Evolutionary conservation across 2,797 vertebrate species (phyloP), one percentile per base, ranked within the genome.

Genomic region (Geotrypetes seraphini): DNA sequence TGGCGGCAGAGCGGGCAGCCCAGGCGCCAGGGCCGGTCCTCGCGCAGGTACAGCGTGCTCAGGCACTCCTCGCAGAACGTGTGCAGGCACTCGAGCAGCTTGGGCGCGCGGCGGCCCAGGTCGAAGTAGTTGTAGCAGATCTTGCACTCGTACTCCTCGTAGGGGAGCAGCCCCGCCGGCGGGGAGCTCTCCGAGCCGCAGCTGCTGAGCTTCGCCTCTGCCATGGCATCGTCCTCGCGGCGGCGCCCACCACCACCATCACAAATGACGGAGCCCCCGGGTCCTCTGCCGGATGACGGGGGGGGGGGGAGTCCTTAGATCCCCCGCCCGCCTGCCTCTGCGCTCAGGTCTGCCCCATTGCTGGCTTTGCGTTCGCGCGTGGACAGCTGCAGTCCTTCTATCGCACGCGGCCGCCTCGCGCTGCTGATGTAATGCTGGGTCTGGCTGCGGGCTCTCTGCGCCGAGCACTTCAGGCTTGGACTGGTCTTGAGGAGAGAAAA

Each of bases 101-200:
- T 93, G 9, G 91, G 91, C 26, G 90, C 89, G 35, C 90, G 83
- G 28, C 90, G 85, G 66, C 86, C 91, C 63, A 81, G 75, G 78
- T 95, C 91, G 73, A 93, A 96, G 43, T 90, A 92, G 69, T 93
- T 95, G 72, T 95, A 95, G 65, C 92, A 96, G 61, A 96, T 93
- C 57, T 95, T 94, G 65, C 92, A 95, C 49, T 95, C 91, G 63
- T 87, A 91, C 62, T 93, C 92, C 71, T 95, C 91, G 24, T 85
- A 87, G 31, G 81, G 78, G 14, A 58, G 31, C n/a, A 40, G 36
- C n/a, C 12, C 23, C 15, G 9, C 43, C 5, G 8, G 4, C 38
- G 36, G 46, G 8, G 43, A 46, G 19, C 25, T 25, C 19, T 33
- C n/a, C n/a, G n/a, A n/a, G n/a, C n/a, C 28, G 36, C 29, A 25